Conservation (phyloP, 1,140 invertebrate species). For the Drosophila quadrilineata region DNA sequence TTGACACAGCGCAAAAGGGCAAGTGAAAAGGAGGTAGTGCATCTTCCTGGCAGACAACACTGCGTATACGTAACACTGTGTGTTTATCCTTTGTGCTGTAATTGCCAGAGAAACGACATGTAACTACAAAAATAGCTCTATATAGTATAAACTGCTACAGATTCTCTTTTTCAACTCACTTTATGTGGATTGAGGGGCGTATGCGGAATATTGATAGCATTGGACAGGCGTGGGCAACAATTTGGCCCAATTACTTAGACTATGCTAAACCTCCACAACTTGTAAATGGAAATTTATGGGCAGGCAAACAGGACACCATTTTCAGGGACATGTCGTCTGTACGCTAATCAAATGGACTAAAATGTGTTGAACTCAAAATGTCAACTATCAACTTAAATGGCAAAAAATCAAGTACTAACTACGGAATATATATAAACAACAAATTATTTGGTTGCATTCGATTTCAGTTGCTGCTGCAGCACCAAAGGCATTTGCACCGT, state of each 20-base stretch:
- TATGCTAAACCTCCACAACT: neutral
- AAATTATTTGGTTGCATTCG: no score
- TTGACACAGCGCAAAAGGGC: constrained; percentile 21
- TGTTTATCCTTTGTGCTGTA: constrained; percentile 17
- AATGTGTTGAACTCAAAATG: no score
- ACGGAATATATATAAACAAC: no score
- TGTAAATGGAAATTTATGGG: constrained; percentile 19
- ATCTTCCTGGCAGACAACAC: constrained; percentile 11
- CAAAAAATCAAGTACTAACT: no score
- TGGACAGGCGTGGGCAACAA: constrained; percentile 13
- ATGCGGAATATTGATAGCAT: constrained; percentile 52
- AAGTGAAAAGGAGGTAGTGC: neutral
- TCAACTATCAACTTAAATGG: no score
- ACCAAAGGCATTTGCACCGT: no score
- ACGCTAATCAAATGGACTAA: no score
- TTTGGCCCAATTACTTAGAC: constrained; percentile 35
- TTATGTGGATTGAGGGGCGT: constrained; percentile 11
- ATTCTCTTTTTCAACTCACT: neutral
- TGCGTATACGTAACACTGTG: constrained; percentile 33
- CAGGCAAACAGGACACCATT: neutral
- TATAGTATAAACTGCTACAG: no score
- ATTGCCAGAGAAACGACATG: constrained; percentile 38
- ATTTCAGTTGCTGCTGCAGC: no score
- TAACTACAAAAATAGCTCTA: neutral
- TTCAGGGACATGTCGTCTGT: neutral